These are phyloP conservation scores for Chalcosyrphus nemorum DNA, from an alignment of 2,888 invertebrate species.

Conservation along the genomic window DNA sequence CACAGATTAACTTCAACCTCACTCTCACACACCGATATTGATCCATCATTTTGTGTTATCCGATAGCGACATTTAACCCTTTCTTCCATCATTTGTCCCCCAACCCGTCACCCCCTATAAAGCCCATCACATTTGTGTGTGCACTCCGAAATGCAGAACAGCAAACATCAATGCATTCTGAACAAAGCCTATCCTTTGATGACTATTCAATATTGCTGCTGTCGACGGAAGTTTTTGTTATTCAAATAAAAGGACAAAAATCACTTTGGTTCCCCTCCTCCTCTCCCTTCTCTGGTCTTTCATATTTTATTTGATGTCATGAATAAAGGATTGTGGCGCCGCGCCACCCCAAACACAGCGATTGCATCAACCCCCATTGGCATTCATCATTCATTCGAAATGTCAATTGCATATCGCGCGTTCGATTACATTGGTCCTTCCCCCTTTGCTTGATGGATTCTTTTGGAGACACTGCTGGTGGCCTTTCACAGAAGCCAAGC, in stretches of 20 bases:
- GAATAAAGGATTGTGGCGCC: constrained; percentile 52
- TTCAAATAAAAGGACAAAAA: constrained; percentile 43
- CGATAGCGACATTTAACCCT: constrained; percentile 55
- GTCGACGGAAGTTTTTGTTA: constrained; percentile 62
- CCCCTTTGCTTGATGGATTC: not conserved
- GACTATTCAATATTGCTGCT: constrained; percentile 55
- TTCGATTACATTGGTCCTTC: constrained; percentile 54
- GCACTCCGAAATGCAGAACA: constrained; percentile 27
- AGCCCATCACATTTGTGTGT: constrained; percentile 38
- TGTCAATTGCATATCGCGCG: constrained; percentile 71
- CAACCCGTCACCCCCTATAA: not conserved
- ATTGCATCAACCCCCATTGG: not conserved
- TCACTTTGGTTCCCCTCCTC: not conserved
- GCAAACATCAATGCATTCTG: constrained; percentile 9
- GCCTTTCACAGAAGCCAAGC: constrained; percentile 7
- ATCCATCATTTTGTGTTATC: constrained; percentile 55
- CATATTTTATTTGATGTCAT: constrained; percentile 57
- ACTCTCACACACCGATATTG: not conserved
- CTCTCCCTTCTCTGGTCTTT: not conserved
- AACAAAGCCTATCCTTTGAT: constrained; percentile 62
- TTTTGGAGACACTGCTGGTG: not conserved
- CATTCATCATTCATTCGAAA: constrained; percentile 67
- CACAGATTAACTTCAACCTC: not conserved
- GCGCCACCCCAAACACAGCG: constrained; percentile 19
- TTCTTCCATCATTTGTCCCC: constrained; percentile 8